Evolutionary conservation across 2,888 invertebrate species (phyloP).

Genomic region (Scotopteryx bipunctaria): DNA sequence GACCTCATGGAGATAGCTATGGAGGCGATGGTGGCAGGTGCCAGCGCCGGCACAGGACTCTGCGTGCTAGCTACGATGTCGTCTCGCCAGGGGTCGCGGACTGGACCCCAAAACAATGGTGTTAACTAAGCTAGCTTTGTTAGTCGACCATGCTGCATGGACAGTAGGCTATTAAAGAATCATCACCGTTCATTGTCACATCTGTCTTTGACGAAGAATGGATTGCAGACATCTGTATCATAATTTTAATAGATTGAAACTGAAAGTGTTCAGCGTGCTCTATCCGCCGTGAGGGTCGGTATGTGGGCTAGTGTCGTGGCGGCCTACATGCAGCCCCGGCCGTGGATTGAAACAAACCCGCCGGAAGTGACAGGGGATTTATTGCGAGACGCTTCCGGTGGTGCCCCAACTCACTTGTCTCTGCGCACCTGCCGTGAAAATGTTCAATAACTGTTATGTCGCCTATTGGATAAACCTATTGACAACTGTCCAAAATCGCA

Average conservation of each 20-base stretch:
- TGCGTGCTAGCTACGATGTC: conserved; percentile 26
- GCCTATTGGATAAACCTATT: not conserved
- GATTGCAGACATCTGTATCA: not conserved
- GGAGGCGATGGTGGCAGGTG: conserved; percentile 62
- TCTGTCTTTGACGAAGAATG: not conserved
- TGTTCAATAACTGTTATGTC: conserved; percentile 33
- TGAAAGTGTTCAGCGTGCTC: conserved; percentile 16
- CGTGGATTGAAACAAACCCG: conserved; percentile 51
- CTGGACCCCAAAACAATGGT: conserved; percentile 32
- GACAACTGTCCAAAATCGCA: too few species aligned
- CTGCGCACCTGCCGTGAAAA: conserved; percentile 57
- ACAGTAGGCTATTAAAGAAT: too few species aligned
- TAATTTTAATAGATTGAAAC: not conserved
- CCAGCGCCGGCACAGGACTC: conserved; percentile 44
- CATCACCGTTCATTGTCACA: not conserved
- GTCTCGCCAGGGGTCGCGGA: conserved; percentile 22
- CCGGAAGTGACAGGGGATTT: conserved; percentile 69
- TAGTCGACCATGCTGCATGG: too few species aligned
- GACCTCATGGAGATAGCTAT: conserved; percentile 75
- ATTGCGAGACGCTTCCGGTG: conserved; percentile 64
- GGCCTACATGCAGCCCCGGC: conserved; percentile 43
- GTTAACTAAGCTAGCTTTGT: too few species aligned
- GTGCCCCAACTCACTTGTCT: conserved; percentile 65
- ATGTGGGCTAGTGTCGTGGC: conserved; percentile 23
- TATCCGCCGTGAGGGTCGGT: conserved; percentile 13